Evolutionary conservation across 2,113 vertebrate species (phyloP).

Genomic region (Poicephalus gulielmi): DNA sequence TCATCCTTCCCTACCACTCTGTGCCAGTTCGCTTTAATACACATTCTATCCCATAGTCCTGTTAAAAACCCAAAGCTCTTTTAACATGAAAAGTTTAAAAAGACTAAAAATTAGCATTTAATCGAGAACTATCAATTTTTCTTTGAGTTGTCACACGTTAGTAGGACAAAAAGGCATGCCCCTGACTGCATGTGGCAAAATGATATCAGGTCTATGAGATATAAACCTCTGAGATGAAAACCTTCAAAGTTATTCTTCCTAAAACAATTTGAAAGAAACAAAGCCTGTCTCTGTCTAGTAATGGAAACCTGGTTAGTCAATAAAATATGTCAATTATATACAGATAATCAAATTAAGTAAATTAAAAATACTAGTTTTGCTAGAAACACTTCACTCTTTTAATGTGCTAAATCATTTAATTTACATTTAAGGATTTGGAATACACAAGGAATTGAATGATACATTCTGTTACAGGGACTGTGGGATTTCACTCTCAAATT

Average conservation of each 20-base stretch:
- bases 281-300: background rate
- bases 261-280: background rate
- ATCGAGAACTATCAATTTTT: background rate
- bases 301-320: background rate
- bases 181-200: background rate
- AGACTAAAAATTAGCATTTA: background rate
- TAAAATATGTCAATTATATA: background rate
- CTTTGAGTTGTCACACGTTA: background rate
- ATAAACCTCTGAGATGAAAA: background rate
- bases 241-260: background rate
- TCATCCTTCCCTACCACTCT: background rate
- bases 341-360: background rate
- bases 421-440: background rate
- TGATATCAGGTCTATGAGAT: background rate
- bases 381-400: background rate
- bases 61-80: background rate
- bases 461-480: background rate
- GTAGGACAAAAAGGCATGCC: background rate
- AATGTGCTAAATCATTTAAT: background rate
- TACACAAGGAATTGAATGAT: background rate
- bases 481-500: background rate
- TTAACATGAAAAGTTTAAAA: background rate
- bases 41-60: background rate
- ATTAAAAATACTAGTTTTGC: background rate
- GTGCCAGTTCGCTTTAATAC: background rate